Base-by-base conservation (phyloP, 2,113 vertebrate species). In the Sarotherodon lohbergeri region DNA sequence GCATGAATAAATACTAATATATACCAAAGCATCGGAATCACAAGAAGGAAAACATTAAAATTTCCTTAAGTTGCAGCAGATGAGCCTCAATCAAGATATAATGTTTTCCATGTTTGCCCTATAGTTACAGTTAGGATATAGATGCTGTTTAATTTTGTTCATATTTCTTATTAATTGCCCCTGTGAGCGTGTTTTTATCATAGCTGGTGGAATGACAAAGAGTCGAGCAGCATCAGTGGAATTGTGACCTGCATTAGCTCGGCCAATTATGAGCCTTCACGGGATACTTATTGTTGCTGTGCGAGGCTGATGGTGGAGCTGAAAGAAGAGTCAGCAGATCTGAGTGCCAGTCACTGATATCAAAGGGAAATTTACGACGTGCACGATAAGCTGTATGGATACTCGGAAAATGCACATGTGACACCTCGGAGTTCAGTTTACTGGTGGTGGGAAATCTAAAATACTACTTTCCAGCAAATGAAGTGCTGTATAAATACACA, bases 401-500 rank as follows among this genome's bases (percentile, higher is more conserved):
- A 50, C 32, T 43, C 7, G 32, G 57, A 55, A 73, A 73, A 68
- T 7, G 11, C 82, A 85, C 46, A 50, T 4, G 22, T 63, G 54
- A 84, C 24, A 73, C 43, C 59, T 56, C 34, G 4, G 61, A 56
- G 19, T 22, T 85, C 54, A 63, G 78, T 63, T 89, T 90, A 82
- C 55, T 56, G 54, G 19, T 9, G 16, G 43, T 41, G 27, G 76
- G 50, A 83, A 83, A 85, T 87, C 55, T 76, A 32, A 88, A 92
- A 90, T 76, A 6, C 61, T 48, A 27, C 83, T 76, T 82, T 91
- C 66, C 85, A 84, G 81, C 85, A 90, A 91, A 89, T 83, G 19
- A 85, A 88, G 86, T 85, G 85, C 59, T 80, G 68, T 83, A 81
- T 82, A 71, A 89, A 92, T 81, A 89, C 85, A 86, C 54, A 22